Evolutionary conservation across 2,797 vertebrate species (phyloP).

Genomic region (Selene dorsalis): DNA sequence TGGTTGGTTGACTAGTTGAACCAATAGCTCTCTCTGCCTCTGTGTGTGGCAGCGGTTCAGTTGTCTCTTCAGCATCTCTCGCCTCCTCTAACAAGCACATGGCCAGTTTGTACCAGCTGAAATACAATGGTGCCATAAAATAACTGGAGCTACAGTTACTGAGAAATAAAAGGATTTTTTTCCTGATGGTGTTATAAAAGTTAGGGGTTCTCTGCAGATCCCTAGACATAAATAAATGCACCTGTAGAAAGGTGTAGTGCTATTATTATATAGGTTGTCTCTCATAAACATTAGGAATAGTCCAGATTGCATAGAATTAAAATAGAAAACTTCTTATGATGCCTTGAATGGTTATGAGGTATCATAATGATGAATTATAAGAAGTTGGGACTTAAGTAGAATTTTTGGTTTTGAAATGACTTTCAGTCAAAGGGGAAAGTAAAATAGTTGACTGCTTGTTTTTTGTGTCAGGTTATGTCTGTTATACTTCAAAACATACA

Average conservation of each 20-base stretch:
- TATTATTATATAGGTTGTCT: slow-evolving; percentile 32
- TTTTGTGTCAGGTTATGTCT: slow-evolving; percentile 21
- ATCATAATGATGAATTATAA: too few relatives aligned
- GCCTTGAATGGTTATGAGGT: slow-evolving; percentile 9
- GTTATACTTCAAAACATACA: slow-evolving; percentile 8
- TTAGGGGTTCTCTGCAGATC: slow-evolving; percentile 31
- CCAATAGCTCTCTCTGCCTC: slow-evolving; percentile 32
- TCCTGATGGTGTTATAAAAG: slow-evolving; percentile 8
- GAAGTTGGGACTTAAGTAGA: background rate
- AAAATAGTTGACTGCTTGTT: slow-evolving; percentile 18
- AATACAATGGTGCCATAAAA: slow-evolving; percentile 59
- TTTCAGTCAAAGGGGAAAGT: background rate
- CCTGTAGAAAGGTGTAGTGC: slow-evolving; percentile 7
- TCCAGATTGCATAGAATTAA: slow-evolving; percentile 26
- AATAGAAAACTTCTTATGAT: slow-evolving; percentile 23
- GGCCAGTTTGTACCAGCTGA: slow-evolving; percentile 40
- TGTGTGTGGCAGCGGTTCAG: slow-evolving; percentile 29
- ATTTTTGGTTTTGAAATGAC: background rate
- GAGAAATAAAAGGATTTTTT: slow-evolving; percentile 52
- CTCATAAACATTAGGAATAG: slow-evolving; percentile 21
- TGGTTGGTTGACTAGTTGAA: slow-evolving; percentile 48
- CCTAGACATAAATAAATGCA: slow-evolving; percentile 53
- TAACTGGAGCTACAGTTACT: slow-evolving; percentile 51
- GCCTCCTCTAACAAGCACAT: slow-evolving; percentile 36
- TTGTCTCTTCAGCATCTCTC: slow-evolving; percentile 53